These are phyloP conservation scores for Pyrrhia umbra DNA, from an alignment of 2,888 invertebrate genomes.

Conservation along the genomic window DNA sequence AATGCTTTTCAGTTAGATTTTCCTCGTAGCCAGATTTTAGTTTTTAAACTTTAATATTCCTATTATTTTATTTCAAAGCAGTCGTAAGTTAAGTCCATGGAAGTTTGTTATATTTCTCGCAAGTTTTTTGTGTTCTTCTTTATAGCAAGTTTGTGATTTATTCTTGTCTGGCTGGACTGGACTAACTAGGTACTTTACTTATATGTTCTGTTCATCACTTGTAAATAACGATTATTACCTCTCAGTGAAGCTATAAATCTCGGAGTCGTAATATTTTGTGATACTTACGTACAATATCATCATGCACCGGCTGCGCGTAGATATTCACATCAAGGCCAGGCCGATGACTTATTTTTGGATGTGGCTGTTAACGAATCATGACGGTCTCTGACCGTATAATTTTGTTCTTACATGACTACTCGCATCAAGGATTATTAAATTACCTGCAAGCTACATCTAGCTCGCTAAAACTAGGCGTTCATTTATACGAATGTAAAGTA, in stretches of 20 bases:
- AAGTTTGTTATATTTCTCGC: too few species aligned
- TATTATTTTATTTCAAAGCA: too few species aligned
- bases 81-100: too few species aligned
- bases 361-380: constrained; percentile 52
- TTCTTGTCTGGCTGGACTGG: not conserved
- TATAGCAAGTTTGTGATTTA: not conserved
- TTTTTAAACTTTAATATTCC: too few species aligned
- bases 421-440: constrained; percentile 1
- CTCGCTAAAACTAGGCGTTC: not conserved
- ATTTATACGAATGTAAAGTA: not conserved
- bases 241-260: constrained; percentile 32
- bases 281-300: constrained; percentile 17
- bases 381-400: constrained; percentile 54
- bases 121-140: too few species aligned
- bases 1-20: too few species aligned
- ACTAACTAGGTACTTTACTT: not conserved
- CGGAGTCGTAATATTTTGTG: not conserved
- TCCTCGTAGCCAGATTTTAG: too few species aligned
- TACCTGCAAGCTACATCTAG: not conserved
- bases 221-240: constrained; percentile 16
- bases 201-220: not conserved
- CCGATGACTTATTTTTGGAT: constrained; percentile 59
- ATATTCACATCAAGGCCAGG: constrained; percentile 53
- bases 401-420: constrained; percentile 30
- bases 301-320: constrained; percentile 31